These are phyloP conservation scores for Seira ritae DNA, from an alignment of 2,888 invertebrate species.

Conservation along the genomic window DNA sequence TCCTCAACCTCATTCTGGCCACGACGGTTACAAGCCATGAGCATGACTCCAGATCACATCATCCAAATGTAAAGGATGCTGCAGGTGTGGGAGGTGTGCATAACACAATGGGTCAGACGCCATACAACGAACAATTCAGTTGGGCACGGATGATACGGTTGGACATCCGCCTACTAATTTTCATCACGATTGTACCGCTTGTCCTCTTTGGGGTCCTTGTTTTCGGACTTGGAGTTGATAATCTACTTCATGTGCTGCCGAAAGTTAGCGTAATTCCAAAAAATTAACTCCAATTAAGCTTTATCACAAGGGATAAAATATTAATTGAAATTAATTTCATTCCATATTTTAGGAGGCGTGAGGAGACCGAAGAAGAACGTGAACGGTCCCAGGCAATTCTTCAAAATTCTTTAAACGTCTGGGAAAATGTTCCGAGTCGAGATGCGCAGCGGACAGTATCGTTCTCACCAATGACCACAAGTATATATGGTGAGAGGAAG, in stretches of 20 bases:
- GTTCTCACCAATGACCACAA: slow-evolving; percentile 63
- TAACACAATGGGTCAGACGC: slow-evolving; percentile 3
- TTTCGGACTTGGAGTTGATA: slow-evolving; percentile 60
- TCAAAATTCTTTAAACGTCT: slow-evolving; percentile 63
- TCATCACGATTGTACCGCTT: slow-evolving; percentile 61
- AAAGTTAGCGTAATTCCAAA: slow-evolving; percentile 54
- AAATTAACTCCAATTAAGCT: neutral
- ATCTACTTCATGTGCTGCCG: slow-evolving; percentile 60
- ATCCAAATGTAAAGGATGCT: slow-evolving; percentile 6
- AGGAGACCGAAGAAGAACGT: slow-evolving; percentile 29
- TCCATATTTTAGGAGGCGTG: slow-evolving; percentile 33
- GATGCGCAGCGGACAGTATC: slow-evolving; percentile 63
- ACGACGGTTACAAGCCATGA: slow-evolving; percentile 38
- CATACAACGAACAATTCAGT: neutral
- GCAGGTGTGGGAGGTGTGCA: neutral
- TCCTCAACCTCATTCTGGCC: slow-evolving; percentile 14
- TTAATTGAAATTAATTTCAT: neutral
- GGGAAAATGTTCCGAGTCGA: slow-evolving; percentile 56
- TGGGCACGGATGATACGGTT: slow-evolving; percentile 46
- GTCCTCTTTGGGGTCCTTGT: slow-evolving; percentile 59
- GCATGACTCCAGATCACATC: slow-evolving; percentile 6
- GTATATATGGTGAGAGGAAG: slow-evolving; percentile 54
- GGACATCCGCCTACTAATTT: slow-evolving; percentile 59
- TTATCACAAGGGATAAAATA: neutral
- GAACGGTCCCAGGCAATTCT: slow-evolving; percentile 60